Evolutionary conservation across 2,888 invertebrate genomes (phyloP).

Genomic region (Pammene aurita): DNA sequence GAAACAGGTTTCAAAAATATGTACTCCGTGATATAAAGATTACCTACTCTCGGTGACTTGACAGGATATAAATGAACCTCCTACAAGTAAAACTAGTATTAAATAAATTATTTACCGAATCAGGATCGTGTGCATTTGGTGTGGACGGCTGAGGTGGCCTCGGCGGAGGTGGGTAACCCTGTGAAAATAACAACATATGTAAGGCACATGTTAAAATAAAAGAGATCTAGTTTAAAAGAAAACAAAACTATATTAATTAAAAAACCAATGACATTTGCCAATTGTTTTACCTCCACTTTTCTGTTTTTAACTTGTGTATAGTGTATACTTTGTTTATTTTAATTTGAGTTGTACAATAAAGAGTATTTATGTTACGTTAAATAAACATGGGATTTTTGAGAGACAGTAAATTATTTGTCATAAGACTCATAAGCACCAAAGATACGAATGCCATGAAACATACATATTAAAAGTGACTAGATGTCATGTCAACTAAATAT

Average conservation of each 20-base stretch:
- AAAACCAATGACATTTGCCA: too few species aligned
- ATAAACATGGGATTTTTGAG: too few species aligned
- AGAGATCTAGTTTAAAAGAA: not conserved
- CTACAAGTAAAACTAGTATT: constrained; percentile 8
- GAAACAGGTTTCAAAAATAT: constrained; percentile 12
- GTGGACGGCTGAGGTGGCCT: constrained; percentile 90
- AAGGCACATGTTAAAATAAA: not conserved
- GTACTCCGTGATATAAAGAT: constrained; percentile 4
- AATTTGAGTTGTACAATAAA: too few species aligned
- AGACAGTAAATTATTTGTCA: too few species aligned
- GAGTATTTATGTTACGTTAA: too few species aligned
- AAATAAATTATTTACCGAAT: constrained; percentile 85
- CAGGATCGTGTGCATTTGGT: constrained; percentile 90
- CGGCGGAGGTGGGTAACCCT: constrained; percentile 88
- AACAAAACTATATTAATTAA: too few species aligned
- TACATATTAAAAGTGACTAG: constrained; percentile 1
- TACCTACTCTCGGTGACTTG: constrained; percentile 1
- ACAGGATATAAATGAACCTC: constrained; percentile 5
- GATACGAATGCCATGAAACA: too few species aligned
- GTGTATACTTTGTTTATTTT: too few species aligned
- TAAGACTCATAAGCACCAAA: not conserved
- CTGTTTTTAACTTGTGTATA: too few species aligned
- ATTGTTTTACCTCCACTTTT: too few species aligned
- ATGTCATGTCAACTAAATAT: constrained; percentile 15
- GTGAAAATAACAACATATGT: constrained; percentile 53